Evolutionary conservation across 2,888 invertebrate genomes (phyloP).

Genomic region (Rhamnusium bicolor): DNA sequence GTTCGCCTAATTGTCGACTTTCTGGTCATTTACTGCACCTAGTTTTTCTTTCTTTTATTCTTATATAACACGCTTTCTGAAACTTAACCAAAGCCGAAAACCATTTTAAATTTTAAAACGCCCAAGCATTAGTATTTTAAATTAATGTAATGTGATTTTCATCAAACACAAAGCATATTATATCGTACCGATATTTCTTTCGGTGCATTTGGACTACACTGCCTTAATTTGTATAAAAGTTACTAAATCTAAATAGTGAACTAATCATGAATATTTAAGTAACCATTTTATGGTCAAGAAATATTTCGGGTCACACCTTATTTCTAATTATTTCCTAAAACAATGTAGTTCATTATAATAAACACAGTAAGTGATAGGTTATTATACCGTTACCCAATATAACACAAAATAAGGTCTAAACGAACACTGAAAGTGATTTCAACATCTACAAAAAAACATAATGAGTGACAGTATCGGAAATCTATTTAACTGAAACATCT

Average conservation of each 20-base stretch:
- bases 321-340: constrained; percentile 10
- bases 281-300: background rate
- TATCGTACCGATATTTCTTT: background rate
- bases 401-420: constrained; percentile 15
- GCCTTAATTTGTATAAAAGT: background rate
- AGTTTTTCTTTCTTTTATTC: background rate
- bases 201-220: background rate
- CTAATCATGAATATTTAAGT: background rate
- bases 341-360: constrained; percentile 1
- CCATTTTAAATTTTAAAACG: background rate
- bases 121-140: background rate
- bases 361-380: constrained; percentile 17
- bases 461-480: constrained; percentile 40
- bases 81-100: background rate
- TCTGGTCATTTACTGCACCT: background rate
- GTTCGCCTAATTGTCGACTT: too few relatives aligned
- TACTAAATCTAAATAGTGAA: background rate
- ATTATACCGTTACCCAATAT: constrained; percentile 17
- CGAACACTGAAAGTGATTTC: constrained; percentile 31
- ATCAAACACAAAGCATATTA: background rate
- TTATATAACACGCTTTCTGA: too few relatives aligned
- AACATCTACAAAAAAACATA: constrained; percentile 21
- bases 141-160: background rate
- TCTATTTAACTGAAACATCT: constrained; percentile 25
- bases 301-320: background rate